Evolutionary conservation across 2,797 vertebrate species (phyloP).

Genomic region (Coilia nasus): DNA sequence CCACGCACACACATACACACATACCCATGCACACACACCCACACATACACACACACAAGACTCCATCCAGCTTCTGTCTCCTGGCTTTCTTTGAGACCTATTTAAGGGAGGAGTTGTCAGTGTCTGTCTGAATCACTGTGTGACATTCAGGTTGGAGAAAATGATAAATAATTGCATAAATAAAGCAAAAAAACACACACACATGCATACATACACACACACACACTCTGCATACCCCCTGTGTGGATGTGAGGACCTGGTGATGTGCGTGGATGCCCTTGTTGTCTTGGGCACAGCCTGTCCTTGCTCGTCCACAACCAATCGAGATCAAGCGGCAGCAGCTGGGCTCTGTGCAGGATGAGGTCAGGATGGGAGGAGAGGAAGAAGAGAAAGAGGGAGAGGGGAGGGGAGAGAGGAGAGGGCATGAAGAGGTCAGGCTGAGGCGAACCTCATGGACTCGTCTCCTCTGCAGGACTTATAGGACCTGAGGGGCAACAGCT

Average conservation of each 20-base stretch:
- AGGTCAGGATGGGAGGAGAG: conserved; percentile 47
- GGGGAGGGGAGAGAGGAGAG: no score
- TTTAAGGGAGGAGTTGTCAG: neutral
- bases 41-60: no score
- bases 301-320: conserved; percentile 31
- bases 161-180: conserved; percentile 73
- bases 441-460: neutral
- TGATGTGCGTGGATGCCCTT: conserved; percentile 72
- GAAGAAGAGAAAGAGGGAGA: neutral
- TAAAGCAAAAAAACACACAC: conserved; percentile 39
- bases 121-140: neutral
- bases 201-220: neutral
- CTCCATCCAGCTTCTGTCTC: neutral
- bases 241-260: conserved; percentile 73
- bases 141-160: conserved; percentile 45
- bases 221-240: neutral
- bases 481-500: conserved; percentile 71
- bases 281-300: conserved; percentile 72
- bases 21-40: no score
- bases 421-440: neutral
- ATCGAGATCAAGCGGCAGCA: conserved; percentile 72
- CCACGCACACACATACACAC: no score
- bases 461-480: conserved; percentile 62
- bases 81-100: neutral
- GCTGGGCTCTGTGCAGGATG: conserved; percentile 44